Evolutionary conservation across 2,888 invertebrate genomes (phyloP), one percentile per base, ranked within the genome.

Genomic region (Eurytoma adleriae): DNA sequence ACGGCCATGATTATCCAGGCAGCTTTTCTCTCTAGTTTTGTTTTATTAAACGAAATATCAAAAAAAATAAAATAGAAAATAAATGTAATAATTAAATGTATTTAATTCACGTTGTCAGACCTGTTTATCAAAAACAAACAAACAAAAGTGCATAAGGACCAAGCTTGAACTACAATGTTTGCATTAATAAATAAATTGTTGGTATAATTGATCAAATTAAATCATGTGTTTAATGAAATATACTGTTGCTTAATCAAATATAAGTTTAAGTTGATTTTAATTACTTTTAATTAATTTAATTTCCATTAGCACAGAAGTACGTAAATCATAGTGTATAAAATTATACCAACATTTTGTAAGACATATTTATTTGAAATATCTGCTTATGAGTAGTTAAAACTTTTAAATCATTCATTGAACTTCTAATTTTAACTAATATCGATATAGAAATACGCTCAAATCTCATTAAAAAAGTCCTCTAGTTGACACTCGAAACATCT

Each of bases 101-200:
- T 40, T 40, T 40, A 40, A 40, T 40, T 85, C 85, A 85, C 87
- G 90, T 87, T 87, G 89, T 86, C 89, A 89, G 88, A 91, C 90
- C 90, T 90, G 90, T 87, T 88, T 87, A 86, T 88, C 86, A 90
- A 88, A 90, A 90, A 90, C 89, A 90, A 90, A 90, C 88, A 90
- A 90, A 90, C 87, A 90, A 86, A 89, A 84, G 86, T 87, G 87
- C 88, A 84, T 89, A 86, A 88, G 86, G 86, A 88, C 83, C 80
- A 83, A 81, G 66, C 78, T 40, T 80, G 78, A 57, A 73, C 69
- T 76, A 82, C 16, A 76, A 78, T 79, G 64, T 80, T 82, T 78
- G 79, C 78, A 80, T 73, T 27, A 48, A 76, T 30, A 57, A 62
- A 70, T 70, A n/a, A 59, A 24, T 54, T 54, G 52, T 54, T 73